A percentile compares a stretch with the other conserved stretches of the same genome.
phyloP scores from a whole-genome alignment of 2,797 vertebrate species.

The Melopsittacus undulatus region DNA sequence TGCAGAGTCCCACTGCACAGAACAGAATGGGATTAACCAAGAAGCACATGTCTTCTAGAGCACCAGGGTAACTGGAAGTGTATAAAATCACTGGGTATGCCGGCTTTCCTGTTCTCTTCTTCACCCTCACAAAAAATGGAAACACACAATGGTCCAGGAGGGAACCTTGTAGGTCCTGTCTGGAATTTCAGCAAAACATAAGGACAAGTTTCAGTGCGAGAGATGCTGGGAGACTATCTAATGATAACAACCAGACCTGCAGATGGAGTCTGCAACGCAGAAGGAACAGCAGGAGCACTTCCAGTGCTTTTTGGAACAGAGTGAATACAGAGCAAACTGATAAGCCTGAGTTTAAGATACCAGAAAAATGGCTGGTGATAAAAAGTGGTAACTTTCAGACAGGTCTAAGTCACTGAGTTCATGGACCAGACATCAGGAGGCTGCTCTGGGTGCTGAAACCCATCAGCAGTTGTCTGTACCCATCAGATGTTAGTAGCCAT shows the following conservation, averaged over 20 bases:
- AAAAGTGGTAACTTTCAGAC: background rate
- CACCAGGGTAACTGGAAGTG: background rate
- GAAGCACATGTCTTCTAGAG: background rate
- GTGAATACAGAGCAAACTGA: background rate
- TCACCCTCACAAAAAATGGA: background rate
- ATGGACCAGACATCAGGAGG: background rate
- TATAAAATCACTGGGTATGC: background rate
- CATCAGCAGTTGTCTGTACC: background rate
- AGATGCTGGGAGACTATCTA: background rate
- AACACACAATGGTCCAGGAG: fast-evolving
- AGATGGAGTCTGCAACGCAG: background rate
- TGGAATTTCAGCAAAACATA: background rate
- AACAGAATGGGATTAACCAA: background rate
- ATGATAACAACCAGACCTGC: background rate
- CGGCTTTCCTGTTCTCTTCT: background rate
- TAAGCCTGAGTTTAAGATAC: background rate
- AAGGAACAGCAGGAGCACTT: background rate
- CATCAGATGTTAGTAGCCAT: background rate
- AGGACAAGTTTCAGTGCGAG: background rate
- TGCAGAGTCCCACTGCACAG: background rate
- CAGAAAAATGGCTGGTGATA: background rate
- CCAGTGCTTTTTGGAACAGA: background rate
- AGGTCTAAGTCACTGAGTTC: background rate
- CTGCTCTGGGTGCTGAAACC: background rate
- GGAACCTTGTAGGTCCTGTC: background rate